phyloP scores from a whole-genome alignment of 1,140 invertebrate genomes.

The Oppia nitens region DNA sequence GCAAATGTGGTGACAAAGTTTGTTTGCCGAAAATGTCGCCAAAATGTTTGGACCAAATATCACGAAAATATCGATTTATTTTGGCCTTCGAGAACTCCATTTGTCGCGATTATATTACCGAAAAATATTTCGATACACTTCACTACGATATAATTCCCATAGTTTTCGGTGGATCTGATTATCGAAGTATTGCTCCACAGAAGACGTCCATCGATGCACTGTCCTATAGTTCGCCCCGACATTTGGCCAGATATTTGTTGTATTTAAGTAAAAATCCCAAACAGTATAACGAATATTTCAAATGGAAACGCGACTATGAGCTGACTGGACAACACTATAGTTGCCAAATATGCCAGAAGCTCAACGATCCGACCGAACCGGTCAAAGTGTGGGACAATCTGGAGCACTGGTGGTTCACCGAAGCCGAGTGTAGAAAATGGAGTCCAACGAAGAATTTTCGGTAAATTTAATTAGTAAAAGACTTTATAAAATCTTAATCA shows the following conservation, averaged over 20 bases:
- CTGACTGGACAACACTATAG: neutral
- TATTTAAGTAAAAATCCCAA: constrained; percentile 22
- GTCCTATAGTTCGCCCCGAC: constrained; percentile 21
- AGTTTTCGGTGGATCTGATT: constrained; percentile 29
- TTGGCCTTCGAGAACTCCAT: constrained; percentile 33
- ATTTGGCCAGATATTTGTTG: constrained; percentile 22
- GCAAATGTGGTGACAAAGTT: constrained; percentile 23
- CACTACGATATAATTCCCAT: constrained; percentile 28
- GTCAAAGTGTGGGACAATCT: neutral
- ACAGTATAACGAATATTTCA: constrained; percentile 25
- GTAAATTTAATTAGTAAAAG: no score
- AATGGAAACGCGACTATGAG: constrained; percentile 21
- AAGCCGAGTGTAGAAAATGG: neutral
- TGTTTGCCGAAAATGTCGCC: constrained; percentile 21
- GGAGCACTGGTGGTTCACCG: neutral
- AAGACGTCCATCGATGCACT: constrained; percentile 28
- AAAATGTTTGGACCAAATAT: constrained; percentile 20
- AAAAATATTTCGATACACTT: constrained; percentile 27
- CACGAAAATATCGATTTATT: constrained; percentile 27
- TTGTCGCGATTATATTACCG: constrained; percentile 33
- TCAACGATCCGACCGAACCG: neutral
- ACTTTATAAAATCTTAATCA: no score
- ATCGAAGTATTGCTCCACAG: constrained; percentile 26
- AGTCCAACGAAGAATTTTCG: neutral
- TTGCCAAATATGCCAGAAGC: neutral